Conservation (phyloP, 64 coral and sea anemone species). For the Acropora yongei region DNA sequence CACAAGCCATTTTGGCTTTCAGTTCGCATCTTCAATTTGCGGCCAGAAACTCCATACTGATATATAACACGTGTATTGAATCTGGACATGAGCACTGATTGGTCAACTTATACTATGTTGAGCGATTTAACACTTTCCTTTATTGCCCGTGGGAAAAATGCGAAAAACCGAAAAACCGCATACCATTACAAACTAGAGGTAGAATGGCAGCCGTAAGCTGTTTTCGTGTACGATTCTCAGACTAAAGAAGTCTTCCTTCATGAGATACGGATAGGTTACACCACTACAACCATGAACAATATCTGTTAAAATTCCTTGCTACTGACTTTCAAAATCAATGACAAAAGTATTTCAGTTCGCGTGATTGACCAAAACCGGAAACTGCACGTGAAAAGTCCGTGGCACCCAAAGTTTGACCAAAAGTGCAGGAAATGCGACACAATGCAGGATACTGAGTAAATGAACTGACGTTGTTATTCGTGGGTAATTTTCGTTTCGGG, state of each 20-base stretch:
- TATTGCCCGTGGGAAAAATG: not conserved
- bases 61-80: not conserved
- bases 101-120: not conserved
- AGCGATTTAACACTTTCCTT: not conserved
- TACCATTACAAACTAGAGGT: not conserved
- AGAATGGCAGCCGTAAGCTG: not conserved
- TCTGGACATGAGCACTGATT: not conserved
- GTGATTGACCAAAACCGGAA: not conserved
- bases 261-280: slow-evolving; percentile 3
- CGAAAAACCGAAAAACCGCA: not conserved
- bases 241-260: not conserved
- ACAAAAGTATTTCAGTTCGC: not conserved
- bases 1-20: slow-evolving; percentile 3
- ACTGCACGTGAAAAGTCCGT: not conserved
- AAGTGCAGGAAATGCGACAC: not conserved
- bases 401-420: not conserved
- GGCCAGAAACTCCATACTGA: not conserved
- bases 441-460: too few species aligned
- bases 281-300: too few species aligned
- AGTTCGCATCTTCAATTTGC: not conserved
- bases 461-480: too few species aligned
- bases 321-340: not conserved
- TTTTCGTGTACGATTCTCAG: slow-evolving; percentile 3
- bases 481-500: too few species aligned
- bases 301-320: not conserved